These are phyloP conservation scores for Limenitis camilla DNA, from an alignment of 2,888 invertebrate species.

Conservation along the genomic window DNA sequence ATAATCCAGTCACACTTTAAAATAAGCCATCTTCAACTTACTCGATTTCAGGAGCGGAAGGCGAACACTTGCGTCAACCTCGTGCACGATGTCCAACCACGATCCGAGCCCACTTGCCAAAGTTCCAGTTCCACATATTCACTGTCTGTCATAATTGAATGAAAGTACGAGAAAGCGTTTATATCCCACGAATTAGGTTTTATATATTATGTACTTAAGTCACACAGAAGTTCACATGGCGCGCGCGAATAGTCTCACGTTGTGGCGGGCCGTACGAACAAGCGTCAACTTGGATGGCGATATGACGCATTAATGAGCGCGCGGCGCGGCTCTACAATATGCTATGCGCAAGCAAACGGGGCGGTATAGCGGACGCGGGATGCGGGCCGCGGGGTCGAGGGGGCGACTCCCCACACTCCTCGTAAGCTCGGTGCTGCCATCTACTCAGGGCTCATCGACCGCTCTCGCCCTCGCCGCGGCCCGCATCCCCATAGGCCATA, in stretches of 20 bases:
- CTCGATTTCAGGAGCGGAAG: slow-evolving; percentile 43
- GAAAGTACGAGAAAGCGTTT: slow-evolving; percentile 23
- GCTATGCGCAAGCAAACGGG: slow-evolving; percentile 61
- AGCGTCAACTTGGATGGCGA: slow-evolving; percentile 58
- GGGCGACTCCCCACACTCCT: slow-evolving; percentile 47
- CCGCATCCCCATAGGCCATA: slow-evolving; percentile 30
- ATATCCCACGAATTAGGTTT: slow-evolving; percentile 26
- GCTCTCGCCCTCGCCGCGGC: slow-evolving; percentile 62
- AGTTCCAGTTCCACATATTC: slow-evolving; percentile 35
- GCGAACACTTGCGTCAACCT: slow-evolving; percentile 60
- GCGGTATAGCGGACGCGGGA: slow-evolving; percentile 41
- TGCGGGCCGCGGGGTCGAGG: slow-evolving; percentile 31
- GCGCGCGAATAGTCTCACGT: slow-evolving; percentile 50
- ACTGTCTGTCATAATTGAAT: slow-evolving; percentile 45
- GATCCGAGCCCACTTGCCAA: slow-evolving; percentile 45
- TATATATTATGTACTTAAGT: slow-evolving; percentile 31
- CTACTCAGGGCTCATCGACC: slow-evolving; percentile 72
- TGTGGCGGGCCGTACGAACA: slow-evolving; percentile 35
- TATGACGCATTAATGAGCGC: slow-evolving; percentile 74
- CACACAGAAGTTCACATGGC: slow-evolving; percentile 68
- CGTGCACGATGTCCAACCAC: slow-evolving; percentile 35
- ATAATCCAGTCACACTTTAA: slow-evolving; percentile 59
- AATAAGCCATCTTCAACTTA: slow-evolving; percentile 66
- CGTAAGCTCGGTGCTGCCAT: slow-evolving; percentile 63
- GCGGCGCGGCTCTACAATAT: slow-evolving; percentile 61